Evolutionary conservation across 2,888 invertebrate genomes (phyloP), one percentile per base, ranked within the genome.

Genomic region (Lycia hirtaria): DNA sequence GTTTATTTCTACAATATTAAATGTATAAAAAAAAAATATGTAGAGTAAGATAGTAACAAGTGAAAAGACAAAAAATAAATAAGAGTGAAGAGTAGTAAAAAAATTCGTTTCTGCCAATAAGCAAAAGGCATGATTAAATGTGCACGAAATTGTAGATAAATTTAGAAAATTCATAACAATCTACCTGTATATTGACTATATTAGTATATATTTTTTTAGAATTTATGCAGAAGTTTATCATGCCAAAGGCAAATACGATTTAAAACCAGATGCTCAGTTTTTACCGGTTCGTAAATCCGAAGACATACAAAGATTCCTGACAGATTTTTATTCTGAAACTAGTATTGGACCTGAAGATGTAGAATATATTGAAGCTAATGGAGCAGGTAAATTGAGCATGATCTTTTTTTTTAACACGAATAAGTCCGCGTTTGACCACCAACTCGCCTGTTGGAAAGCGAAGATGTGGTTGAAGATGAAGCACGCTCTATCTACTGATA

Each of bases 321-420:
- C 80, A 0, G 91, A 94, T 47, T 93, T 95, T 61, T 95, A 94
- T 68, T 75, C 89, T 0, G 93, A 94, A 77, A 93, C 94, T 28
- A 87, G 93, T 30, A 76, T 97, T 6, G 91, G 94, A 53, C 97
- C 97, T 0, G 78, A 83, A 6, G 80, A 92, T 0, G 92, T 98
- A 4, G 93, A 94, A 56, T 98, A 95, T 75, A 89, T 98, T 6
- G 98, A 98, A 85, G 96, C 97, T 22, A 96, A 97, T 71, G 95
- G 95, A 56, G 94, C 96, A 54, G 96, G 96, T 85, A 71, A 65
- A 48, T 51, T n/a, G 43, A n/a, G 33, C 1, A 28, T 22, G 38
- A 30, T 41, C 9, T 22, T 15, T 37, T 30, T 32, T 1, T 20
- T 40, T n/a, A 38, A 12, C n/a, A n/a, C n/a, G n/a, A n/a, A n/a